Evolutionary conservation across 2,113 vertebrate genomes (phyloP), one percentile per base, ranked within the genome.

Genomic region (Plotosus lineatus): DNA sequence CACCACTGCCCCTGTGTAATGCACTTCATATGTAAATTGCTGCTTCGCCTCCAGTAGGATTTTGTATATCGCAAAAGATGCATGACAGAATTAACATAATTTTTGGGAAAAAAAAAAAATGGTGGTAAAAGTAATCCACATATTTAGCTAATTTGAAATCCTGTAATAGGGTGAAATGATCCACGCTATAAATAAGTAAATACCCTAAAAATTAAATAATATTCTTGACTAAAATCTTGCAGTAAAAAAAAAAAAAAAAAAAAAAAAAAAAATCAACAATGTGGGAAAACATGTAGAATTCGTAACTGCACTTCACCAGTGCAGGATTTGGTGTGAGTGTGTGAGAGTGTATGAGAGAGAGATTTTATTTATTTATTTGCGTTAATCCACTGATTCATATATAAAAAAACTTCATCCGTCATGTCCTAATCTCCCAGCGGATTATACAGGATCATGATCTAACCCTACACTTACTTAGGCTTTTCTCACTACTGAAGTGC

Each of bases 361-460:
- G n/a, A n/a, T n/a, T 26, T 26, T 51, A 9, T 36, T 17, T 6
- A 8, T 63, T 53, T 69, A 48, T 77, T 61, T 46, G 75, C 33
- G 42, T 63, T 77, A 61, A 65, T 65, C 46, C 58, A 50, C 28
- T 51, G 42, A 38, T 80, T 80, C 68, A 80, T 42, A 80, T 42
- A 80, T 73, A 73, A 50, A 71, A 60, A 33, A 21, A 51, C 53
- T 72, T 38, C 21, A 60, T 72, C 53, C 38, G 60, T 46, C 53
- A 48, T 80, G 26, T 28, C 23, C 23, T 80, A 80, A 73, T 80
- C 78, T 69, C 66, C 51, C 50, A 21, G 33, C 28, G 77, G 77
- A 80, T 74, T 73, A 80, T 51, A 36, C 2, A 28, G 38, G 55
- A 58, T 71, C 31, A 73, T 8, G n/a, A 55, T 19, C 77, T 40